Conservation (phyloP, 2,113 vertebrate species). For the Misgurnus mizolepis region DNA sequence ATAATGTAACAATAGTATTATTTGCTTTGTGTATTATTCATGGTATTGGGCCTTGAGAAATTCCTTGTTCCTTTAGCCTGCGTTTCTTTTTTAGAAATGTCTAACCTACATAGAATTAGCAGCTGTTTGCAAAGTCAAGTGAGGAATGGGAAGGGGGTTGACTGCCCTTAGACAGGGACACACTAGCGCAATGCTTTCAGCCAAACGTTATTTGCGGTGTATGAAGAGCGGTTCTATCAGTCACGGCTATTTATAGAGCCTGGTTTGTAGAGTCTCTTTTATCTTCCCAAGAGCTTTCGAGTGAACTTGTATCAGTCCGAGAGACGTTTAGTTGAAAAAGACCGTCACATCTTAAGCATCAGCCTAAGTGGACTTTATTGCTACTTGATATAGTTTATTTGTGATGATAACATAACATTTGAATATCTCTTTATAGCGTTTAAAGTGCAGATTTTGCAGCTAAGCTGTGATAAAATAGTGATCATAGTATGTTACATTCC, state of each 20-base stretch:
- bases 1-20: not conserved
- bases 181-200: not conserved
- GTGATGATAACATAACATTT: too few species aligned
- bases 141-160: slow-evolving; percentile 5
- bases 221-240: slow-evolving; percentile 9
- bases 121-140: slow-evolving; percentile 59
- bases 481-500: too few species aligned
- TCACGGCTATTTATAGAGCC: slow-evolving; percentile 23
- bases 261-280: slow-evolving; percentile 11
- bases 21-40: not conserved
- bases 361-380: not conserved
- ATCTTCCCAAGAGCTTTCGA: not conserved
- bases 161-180: slow-evolving; percentile 18
- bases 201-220: not conserved
- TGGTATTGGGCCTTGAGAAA: not conserved
- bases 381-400: too few species aligned
- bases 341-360: slow-evolving; percentile 3
- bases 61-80: not conserved
- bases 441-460: too few species aligned
- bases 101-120: slow-evolving; percentile 54
- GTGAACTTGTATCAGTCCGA: not conserved
- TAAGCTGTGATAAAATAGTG: too few species aligned
- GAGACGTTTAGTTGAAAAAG: not conserved
- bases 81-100: slow-evolving; percentile 29
- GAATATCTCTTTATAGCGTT: too few species aligned